These are phyloP conservation scores for Antheraea pernyi DNA, from an alignment of 1,140 invertebrate genomes.

Conservation along the genomic window DNA sequence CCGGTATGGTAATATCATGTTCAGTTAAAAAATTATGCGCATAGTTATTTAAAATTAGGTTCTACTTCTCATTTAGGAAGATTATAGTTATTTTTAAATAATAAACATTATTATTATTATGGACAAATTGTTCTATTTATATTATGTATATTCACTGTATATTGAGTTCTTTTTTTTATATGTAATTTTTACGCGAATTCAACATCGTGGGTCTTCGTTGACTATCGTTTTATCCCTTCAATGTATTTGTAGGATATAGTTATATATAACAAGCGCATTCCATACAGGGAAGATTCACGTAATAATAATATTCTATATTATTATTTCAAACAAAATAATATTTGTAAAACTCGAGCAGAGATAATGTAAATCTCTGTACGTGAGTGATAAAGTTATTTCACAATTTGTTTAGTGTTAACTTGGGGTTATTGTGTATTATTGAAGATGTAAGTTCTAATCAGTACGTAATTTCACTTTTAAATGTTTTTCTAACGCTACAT, in stretches of 20 bases:
- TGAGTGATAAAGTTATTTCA: not conserved
- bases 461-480: too few species aligned
- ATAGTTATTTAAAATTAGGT: constrained; percentile 44
- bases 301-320: not conserved
- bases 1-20: constrained; percentile 17
- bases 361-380: not conserved
- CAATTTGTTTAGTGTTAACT: not conserved
- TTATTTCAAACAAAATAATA: not conserved
- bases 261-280: constrained; percentile 38
- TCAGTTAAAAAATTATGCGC: constrained; percentile 13
- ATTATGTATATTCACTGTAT: constrained; percentile 54
- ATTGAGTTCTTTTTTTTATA: constrained; percentile 35
- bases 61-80: constrained; percentile 37
- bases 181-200: constrained; percentile 51
- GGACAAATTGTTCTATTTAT: constrained; percentile 44
- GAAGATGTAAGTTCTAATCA: not conserved
- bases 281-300: constrained; percentile 30
- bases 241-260: constrained; percentile 5
- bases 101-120: constrained; percentile 32
- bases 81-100: constrained; percentile 33
- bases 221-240: constrained; percentile 16
- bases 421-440: not conserved
- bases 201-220: constrained; percentile 31
- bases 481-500: too few species aligned
- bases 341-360: not conserved